Evolutionary conservation across 1,140 invertebrate species (phyloP), one percentile per base, ranked within the genome.

Genomic region (Rhagoletis zephyria): DNA sequence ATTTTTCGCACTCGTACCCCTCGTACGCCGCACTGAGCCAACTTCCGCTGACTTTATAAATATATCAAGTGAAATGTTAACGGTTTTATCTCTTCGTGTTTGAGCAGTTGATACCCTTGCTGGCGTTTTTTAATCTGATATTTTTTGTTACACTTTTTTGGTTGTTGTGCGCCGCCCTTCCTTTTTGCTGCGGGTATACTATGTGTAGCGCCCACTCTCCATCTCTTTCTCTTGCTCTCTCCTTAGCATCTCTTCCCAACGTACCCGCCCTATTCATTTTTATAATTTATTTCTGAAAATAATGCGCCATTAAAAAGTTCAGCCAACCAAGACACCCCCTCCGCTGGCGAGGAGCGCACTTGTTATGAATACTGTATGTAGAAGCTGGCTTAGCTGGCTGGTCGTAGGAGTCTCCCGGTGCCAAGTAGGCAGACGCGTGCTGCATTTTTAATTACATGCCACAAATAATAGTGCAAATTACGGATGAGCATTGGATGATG

Each of bases 41-140:
- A 81, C 74, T 51, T 30, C 74, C 74, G 10, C 74, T 85, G 85
- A 85, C 85, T 85, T 85, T 63, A 63, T 56, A 85, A 85, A 85
- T 85, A 85, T 85, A 85, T 85, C 85, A 85, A 85, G 85, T 85
- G 85, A 85, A 85, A 85, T 85, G 85, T 85, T 85, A 85, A 85
- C 85, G 85, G 85, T 85, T 85, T 85, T 85, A 85, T 85, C 85
- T 85, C n/a, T 16, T 85, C 60, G 16, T 63, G 60, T 85, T 85
- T 85, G 85, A 60, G 85, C 85, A 85, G 59, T 61, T 61, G 59
- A 85, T 85, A 60, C 51, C 81, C 19, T 51, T 77, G 42, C 12
- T 59, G 45, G 40, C 67, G 19, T 51, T 85, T 85, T 85, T 42
- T 40, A 19, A 16, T 85, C 56, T 56, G 45, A 12, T 14, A 30